Percentiles rank a stretch among this genome's conserved stretches.
Conservation (phyloP, 2,113 vertebrate species). For the Pterocles burchelli region DNA sequence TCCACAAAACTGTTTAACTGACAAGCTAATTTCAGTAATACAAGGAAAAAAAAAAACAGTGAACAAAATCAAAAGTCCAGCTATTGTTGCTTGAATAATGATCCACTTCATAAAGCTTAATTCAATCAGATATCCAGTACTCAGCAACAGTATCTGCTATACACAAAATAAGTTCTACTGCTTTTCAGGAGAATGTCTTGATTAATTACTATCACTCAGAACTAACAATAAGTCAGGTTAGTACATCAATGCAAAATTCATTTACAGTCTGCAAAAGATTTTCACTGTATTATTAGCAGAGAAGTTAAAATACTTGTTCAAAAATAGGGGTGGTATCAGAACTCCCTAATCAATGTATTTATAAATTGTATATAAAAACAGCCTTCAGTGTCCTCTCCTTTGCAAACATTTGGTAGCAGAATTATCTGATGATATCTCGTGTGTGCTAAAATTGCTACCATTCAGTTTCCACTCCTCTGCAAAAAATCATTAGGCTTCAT, state of each 20-base stretch:
- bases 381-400: neutral
- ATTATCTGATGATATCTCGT: neutral
- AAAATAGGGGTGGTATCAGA: neutral
- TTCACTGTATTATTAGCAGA: neutral
- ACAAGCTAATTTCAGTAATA: neutral
- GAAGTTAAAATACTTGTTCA: neutral
- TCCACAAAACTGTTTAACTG: neutral
- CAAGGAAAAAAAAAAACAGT: neutral
- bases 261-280: neutral
- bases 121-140: neutral
- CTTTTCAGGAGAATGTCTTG: neutral
- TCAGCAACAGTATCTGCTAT: neutral
- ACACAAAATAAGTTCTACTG: neutral
- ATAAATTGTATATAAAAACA: neutral
- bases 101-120: neutral
- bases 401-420: neutral
- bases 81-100: neutral
- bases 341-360: neutral
- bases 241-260: neutral
- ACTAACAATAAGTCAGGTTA: neutral
- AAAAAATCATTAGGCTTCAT: neutral
- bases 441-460: neutral
- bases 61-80: neutral
- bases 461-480: neutral
- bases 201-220: neutral